phyloP scores from a whole-genome alignment of 2,113 vertebrate species.

The Archocentrus centrarchus region DNA sequence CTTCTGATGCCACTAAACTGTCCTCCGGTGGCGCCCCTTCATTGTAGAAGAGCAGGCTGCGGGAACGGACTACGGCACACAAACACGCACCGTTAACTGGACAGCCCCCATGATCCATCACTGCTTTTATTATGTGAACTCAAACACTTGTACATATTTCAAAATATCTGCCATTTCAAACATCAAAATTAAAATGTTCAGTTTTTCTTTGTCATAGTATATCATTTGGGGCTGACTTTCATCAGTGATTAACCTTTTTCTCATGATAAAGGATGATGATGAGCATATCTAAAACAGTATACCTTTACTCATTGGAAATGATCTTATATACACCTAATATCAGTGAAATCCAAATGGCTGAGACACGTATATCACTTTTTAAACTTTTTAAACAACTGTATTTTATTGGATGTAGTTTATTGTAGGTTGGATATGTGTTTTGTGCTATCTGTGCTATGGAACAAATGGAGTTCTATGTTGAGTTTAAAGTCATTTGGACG shows the following conservation, averaged over 20 bases:
- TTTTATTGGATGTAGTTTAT: too few relatives aligned
- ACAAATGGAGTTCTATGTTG: too few relatives aligned
- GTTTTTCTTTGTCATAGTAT: neutral
- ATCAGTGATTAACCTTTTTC: too few relatives aligned
- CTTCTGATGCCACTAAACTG: slow-evolving; percentile 83
- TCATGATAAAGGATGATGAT: too few relatives aligned
- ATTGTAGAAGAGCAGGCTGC: slow-evolving; percentile 96
- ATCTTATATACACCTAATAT: neutral
- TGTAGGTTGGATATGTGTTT: too few relatives aligned
- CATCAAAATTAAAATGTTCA: neutral
- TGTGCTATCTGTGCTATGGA: too few relatives aligned
- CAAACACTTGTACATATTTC: neutral
- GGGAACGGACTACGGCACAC: slow-evolving; percentile 89
- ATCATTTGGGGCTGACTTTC: neutral
- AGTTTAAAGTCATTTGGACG: neutral
- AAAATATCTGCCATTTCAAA: neutral
- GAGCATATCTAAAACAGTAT: neutral
- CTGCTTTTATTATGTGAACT: neutral
- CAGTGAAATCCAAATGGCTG: neutral
- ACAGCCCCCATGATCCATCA: neutral
- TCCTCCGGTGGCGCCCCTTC: slow-evolving; percentile 89
- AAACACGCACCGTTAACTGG: slow-evolving; percentile 39
- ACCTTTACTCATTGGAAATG: neutral
- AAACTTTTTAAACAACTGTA: neutral
- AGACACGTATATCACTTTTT: neutral